Percentiles rank a stretch among this genome's conserved stretches.
Conservation (phyloP, 2,888 invertebrate genomes). For the Zygogramma bicolorata region DNA sequence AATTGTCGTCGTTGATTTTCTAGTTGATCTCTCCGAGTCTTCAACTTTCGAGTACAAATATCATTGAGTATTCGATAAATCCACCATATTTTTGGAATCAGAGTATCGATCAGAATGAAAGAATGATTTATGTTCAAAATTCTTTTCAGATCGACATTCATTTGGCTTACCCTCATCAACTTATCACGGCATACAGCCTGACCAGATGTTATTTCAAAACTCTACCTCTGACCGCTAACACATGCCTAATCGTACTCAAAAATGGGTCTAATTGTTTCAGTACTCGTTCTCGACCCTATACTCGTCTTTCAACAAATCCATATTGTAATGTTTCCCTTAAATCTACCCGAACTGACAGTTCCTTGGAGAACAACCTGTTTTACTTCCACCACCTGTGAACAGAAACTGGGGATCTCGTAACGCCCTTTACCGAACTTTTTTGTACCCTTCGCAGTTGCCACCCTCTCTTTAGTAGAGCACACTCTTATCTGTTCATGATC, state of each 20-base stretch:
- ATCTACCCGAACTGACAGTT: not conserved
- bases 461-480: slow-evolving; percentile 38
- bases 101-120: too few relatives aligned
- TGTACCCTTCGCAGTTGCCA: slow-evolving; percentile 35
- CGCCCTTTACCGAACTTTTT: slow-evolving; percentile 37
- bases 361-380: not conserved
- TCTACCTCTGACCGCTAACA: not conserved
- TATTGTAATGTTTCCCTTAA: not conserved
- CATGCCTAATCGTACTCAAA: not conserved
- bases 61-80: too few relatives aligned
- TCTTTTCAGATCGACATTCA: too few relatives aligned
- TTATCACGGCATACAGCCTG: too few relatives aligned
- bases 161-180: too few relatives aligned
- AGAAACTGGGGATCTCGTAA: slow-evolving; percentile 6
- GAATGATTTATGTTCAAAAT: too few relatives aligned
- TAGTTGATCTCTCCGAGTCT: too few relatives aligned
- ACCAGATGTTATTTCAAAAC: not conserved
- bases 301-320: not conserved
- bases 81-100: too few relatives aligned
- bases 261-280: not conserved
- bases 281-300: too few relatives aligned
- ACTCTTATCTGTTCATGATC: slow-evolving; percentile 39
- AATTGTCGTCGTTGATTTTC: too few relatives aligned
- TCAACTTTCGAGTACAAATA: too few relatives aligned
- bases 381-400: slow-evolving; percentile 5